Base-by-base conservation (phyloP, 2,888 invertebrate species). In the Ecliptopera silaceata region DNA sequence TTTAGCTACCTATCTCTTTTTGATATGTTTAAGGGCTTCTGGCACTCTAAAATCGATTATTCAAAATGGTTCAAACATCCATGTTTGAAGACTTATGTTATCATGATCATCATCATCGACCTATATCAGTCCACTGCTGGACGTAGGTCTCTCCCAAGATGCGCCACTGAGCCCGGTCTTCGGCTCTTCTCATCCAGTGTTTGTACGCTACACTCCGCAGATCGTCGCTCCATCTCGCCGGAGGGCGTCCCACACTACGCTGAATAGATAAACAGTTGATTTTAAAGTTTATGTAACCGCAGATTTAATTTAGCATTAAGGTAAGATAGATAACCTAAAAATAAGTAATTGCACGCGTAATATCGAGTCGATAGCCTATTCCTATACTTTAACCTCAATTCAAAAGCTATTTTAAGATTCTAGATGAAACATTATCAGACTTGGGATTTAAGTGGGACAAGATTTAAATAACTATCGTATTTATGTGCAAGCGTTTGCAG, bases 391-490 rank as follows among this genome's bases (percentile, higher is more conserved):
- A 43, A 31, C 44, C 44, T 45, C 31, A 45, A 32, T 39, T 32
- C 12, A 11, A 26, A 15, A 39, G 39, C 18, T 43, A 45, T 45
- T 45, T 45, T 45, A 15, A 36, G 36, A 36, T 10, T 36, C 2
- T 11, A 45, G 32, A 44, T 15, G 42, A 26, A 13, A 29, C 44
- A 44, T 31, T 44, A 44, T 29, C 44, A 17, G 31, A n/a, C 44
- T 31, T 31, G 17, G 44, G 12, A 26, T 26, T 32, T 45, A 45
- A 32, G 44, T 39, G 8, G 44, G 44, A 38, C 51, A 38, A 36
- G 29, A 51, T 52, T 38, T 29, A 20, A 44, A 38, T 52, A 51
- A 15, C 15, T 39, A 18, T 11, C 38, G 1, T 36, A 6, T 5
- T 13, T 15, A 36, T 15, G 10, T 6, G 3, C 15, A 36, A 15